Percentiles rank a stretch among this genome's conserved stretches.
phyloP scores from a whole-genome alignment of 2,113 vertebrate genomes.

The Alligator sinensis region DNA sequence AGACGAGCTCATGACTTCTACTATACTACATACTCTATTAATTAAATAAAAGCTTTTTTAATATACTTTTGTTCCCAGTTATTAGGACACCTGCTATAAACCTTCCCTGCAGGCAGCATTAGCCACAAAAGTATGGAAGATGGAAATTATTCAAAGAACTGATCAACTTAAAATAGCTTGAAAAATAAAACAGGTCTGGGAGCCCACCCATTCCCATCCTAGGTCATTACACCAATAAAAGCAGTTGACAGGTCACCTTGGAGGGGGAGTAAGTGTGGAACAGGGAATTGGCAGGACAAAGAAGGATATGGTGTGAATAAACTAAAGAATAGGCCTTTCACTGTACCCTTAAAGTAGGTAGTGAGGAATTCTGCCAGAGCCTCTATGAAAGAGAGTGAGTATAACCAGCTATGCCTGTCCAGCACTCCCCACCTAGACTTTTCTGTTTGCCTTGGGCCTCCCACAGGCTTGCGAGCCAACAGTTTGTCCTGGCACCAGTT shows the following conservation, averaged over 20 bases:
- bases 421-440: too few relatives aligned
- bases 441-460: too few relatives aligned
- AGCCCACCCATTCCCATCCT: neutral
- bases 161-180: neutral
- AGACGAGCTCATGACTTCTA: neutral
- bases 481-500: too few relatives aligned
- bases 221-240: too few relatives aligned
- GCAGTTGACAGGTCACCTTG: neutral
- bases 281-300: neutral
- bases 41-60: neutral
- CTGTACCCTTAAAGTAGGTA: neutral
- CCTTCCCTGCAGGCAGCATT: neutral
- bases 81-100: neutral
- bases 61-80: neutral
- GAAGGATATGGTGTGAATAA: neutral
- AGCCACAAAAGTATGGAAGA: neutral
- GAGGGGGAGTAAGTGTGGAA: neutral
- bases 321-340: neutral
- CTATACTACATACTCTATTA: neutral
- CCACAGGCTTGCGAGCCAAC: too few relatives aligned
- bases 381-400: too few relatives aligned
- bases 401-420: too few relatives aligned
- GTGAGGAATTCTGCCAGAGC: neutral
- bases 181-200: neutral
- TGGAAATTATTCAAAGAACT: neutral